Base-by-base conservation (phyloP, 2,113 vertebrate genomes). In the Carassius auratus region DNA sequence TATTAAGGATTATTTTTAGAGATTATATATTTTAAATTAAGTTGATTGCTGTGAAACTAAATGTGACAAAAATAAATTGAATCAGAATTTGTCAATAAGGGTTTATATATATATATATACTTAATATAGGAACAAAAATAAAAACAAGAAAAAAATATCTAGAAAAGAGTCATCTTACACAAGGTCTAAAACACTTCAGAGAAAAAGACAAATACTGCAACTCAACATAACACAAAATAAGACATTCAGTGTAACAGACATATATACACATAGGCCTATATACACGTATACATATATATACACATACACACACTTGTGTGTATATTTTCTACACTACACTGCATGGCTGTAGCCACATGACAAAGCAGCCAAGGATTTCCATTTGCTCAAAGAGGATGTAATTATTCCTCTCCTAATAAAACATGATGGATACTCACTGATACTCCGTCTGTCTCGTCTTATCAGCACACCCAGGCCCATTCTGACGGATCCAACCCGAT, bases 391-490 rank as follows among this genome's bases (percentile, higher is more conserved):
- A 48, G 12, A 19, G 21, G 14, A 3, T 64, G 17, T 6, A 66
- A 48, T 48, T 12, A 30, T 26, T 10, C 55, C 55, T 38, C 14
- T 12, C 7, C 8, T 8, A 74, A 48, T 8, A 7, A 48, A 69
- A 19, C 59, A 21, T 3, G n/a, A 38, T 71, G 64, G 21, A 33
- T 85, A 75, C 88, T 89, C 78, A 89, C 85, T 80, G 79, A 59
- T 55, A 50, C 8, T 30, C 4, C 61, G 42, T 33, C 55, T 36
- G 59, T 17, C 55, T 68, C 9, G 77, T 59, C 76, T 79, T 61
- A 79, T 85, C 17, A 85, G 59, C 45, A 48, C 45, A 2, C 45
- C 12, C 45, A 12, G 45, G 14, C 55, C 75, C 75, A 79, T 71
- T 71, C 50, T 79, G 62, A 76, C 19, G 19, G 26, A 84, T 15